phyloP scores from a whole-genome alignment of 2,797 vertebrate species.

The Falco naumanni region DNA sequence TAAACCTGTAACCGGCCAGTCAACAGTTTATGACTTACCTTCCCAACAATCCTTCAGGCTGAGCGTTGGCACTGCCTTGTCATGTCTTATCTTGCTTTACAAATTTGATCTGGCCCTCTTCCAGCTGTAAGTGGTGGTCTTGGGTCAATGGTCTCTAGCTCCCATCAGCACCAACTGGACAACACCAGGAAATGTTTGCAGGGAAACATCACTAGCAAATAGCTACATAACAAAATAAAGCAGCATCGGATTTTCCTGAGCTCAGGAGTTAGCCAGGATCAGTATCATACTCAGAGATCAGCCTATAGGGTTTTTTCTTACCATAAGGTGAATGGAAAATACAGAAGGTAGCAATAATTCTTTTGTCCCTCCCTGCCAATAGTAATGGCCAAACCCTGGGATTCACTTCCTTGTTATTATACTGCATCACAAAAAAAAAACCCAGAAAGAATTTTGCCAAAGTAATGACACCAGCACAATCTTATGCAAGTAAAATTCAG shows the following conservation, averaged over 20 bases:
- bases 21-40: background rate
- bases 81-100: background rate
- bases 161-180: background rate
- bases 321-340: background rate
- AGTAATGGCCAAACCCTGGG: background rate
- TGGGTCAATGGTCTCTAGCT: background rate
- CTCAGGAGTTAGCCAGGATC: background rate
- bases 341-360: background rate
- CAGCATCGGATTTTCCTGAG: background rate
- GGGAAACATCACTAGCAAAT: background rate
- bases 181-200: background rate
- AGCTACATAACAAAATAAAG: background rate
- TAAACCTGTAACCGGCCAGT: background rate
- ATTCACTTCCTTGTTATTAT: background rate
- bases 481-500: background rate
- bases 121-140: background rate
- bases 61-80: background rate
- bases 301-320: background rate
- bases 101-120: background rate
- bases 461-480: background rate
- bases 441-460: background rate
- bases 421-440: background rate
- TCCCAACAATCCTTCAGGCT: fast-evolving
- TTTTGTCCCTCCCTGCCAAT: background rate
- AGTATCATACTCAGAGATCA: background rate